Evolutionary conservation across 2,797 vertebrate genomes (phyloP).

Genomic region (Anguilla pacifica): DNA sequence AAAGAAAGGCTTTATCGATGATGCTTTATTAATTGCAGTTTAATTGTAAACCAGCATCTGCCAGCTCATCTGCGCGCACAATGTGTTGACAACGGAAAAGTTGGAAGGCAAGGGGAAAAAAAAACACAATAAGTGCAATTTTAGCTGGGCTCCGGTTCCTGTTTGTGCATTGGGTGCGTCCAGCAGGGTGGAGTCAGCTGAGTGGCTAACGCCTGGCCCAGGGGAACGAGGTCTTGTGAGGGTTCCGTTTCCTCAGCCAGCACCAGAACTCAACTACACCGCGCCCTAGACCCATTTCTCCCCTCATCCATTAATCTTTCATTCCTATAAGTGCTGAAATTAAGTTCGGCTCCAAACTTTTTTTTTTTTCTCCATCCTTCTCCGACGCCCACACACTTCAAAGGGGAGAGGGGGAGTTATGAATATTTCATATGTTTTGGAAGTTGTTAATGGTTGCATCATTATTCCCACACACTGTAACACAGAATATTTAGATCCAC

Average conservation of each 20-base stretch:
- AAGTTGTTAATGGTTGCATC: constrained; percentile 45
- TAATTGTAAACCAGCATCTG: background rate
- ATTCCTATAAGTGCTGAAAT: constrained; percentile 14
- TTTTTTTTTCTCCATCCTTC: background rate
- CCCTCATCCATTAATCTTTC: background rate
- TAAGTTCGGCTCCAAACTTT: background rate
- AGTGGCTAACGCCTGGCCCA: constrained; percentile 17
- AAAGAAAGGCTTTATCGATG: background rate
- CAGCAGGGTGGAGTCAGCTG: background rate
- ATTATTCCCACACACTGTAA: constrained; percentile 33
- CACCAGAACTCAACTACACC: too few relatives aligned
- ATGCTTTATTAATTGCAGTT: background rate
- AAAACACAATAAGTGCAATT: background rate
- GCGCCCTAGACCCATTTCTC: background rate
- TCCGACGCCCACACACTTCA: background rate
- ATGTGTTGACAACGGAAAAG: too few relatives aligned
- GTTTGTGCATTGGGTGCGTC: background rate
- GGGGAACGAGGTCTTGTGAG: background rate
- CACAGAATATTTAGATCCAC: constrained; percentile 1
- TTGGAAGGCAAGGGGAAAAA: too few relatives aligned
- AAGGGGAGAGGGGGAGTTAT: background rate
- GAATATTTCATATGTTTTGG: constrained; percentile 54
- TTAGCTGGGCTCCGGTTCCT: background rate
- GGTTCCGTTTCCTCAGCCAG: background rate
- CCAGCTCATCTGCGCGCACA: background rate